Conservation (phyloP, 2,113 vertebrate genomes). For the Otocyon megalotis region DNA sequence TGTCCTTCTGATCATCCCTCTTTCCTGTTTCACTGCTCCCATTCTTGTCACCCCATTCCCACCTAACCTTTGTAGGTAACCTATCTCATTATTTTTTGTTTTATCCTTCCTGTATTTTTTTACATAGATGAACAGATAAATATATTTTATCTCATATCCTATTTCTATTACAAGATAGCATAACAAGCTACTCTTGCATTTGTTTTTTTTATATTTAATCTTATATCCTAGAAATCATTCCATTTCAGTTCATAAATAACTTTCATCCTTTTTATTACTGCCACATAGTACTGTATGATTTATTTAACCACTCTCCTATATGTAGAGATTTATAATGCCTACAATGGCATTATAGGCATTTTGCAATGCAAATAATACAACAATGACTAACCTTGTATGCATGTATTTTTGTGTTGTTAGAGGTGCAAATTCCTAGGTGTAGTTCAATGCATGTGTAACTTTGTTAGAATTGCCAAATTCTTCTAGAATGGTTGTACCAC, state of each 20-base stretch:
- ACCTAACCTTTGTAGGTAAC: not conserved
- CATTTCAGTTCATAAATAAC: not conserved
- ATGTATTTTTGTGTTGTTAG: not conserved
- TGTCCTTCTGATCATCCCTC: not conserved
- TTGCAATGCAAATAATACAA: not conserved
- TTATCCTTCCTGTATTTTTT: not conserved
- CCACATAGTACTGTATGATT: not conserved
- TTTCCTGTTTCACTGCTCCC: not conserved
- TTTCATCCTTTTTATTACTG: not conserved
- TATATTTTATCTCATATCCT: not conserved
- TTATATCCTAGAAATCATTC: slow-evolving; percentile 18
- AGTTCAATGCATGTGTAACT: not conserved
- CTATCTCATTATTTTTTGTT: not conserved
- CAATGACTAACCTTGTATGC: not conserved
- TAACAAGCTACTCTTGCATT: not conserved
- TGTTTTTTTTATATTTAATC: not conserved
- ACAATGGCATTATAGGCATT: no score
- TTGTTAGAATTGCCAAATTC: not conserved
- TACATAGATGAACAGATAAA: not conserved
- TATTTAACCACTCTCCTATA: not conserved
- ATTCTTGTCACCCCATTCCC: not conserved
- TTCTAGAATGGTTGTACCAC: not conserved
- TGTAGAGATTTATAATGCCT: not conserved
- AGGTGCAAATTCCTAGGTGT: not conserved
- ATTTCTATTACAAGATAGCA: not conserved